Percentiles rank a stretch among this genome's conserved stretches.
Evolutionary conservation across 2,888 invertebrate genomes (phyloP).

Genomic region (Tubiluchus corallicola): DNA sequence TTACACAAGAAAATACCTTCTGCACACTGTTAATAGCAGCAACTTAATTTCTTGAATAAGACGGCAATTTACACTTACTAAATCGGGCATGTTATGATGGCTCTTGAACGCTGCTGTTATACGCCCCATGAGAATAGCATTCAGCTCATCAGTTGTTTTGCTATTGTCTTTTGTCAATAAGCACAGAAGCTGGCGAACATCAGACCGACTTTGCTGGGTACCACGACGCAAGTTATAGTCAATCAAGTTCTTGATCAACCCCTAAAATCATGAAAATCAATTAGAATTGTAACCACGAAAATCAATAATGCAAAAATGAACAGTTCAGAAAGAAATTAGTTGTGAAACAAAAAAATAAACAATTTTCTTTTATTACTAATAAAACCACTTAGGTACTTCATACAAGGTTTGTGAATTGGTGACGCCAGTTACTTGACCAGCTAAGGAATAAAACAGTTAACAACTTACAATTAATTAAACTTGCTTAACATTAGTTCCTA

Average conservation of each 20-base stretch:
- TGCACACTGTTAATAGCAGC: too few species aligned
- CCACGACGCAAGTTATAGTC: conserved; percentile 75
- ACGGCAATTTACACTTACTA: conserved; percentile 24
- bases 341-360: too few species aligned
- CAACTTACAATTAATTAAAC: too few species aligned
- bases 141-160: conserved; percentile 60
- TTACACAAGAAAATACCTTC: too few species aligned
- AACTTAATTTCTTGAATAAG: not conserved
- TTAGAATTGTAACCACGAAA: too few species aligned
- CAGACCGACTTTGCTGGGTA: conserved; percentile 49
- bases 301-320: not conserved
- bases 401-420: too few species aligned
- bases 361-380: too few species aligned
- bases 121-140: conserved; percentile 56
- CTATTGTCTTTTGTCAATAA: conserved; percentile 70
- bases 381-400: too few species aligned
- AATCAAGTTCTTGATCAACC: conserved; percentile 69
- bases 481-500: too few species aligned
- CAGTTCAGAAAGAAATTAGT: not conserved
- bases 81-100: conserved; percentile 36
- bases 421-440: too few species aligned
- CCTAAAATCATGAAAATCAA: too few species aligned
- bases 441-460: too few species aligned
- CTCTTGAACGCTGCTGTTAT: conserved; percentile 39
- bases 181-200: conserved; percentile 70